Conservation (phyloP, 2,113 vertebrate species). For the Melanerpes aurifrons region DNA sequence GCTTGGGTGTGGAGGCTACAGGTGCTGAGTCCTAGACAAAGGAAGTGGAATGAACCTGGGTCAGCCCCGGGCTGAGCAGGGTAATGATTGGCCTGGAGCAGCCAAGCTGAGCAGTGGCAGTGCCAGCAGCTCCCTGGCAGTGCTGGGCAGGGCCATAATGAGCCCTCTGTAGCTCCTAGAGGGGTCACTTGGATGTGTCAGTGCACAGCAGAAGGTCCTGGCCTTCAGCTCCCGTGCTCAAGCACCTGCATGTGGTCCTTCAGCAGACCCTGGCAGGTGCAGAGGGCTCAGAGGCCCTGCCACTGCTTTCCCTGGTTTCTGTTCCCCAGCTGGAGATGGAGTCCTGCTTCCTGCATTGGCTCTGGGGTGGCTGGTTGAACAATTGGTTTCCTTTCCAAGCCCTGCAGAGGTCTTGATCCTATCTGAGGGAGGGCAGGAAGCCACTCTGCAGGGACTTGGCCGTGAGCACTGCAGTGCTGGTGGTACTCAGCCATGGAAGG, state of each 20-base stretch:
- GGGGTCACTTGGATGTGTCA: slow-evolving; percentile 3
- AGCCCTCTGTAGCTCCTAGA: slow-evolving; percentile 1
- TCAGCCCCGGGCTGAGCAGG: neutral
- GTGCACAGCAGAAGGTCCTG: neutral
- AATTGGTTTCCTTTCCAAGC: neutral
- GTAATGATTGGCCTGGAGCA: slow-evolving; percentile 1
- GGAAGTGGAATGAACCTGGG: neutral
- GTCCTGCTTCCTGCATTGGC: neutral
- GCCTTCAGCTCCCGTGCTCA: neutral
- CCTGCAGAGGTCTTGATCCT: neutral
- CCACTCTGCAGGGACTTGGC: neutral
- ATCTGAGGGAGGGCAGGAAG: neutral
- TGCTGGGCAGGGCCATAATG: slow-evolving; percentile 15
- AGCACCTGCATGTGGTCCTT: no score
- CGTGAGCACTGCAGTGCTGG: neutral
- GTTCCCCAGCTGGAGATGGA: neutral
- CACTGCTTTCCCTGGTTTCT: neutral
- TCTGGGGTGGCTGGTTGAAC: neutral
- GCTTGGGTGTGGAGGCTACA: neutral
- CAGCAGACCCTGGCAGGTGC: neutral
- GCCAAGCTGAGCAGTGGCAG: neutral
- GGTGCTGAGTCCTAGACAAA: neutral
- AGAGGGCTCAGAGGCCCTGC: neutral
- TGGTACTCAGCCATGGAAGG: neutral
- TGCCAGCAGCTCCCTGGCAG: neutral